Evolutionary conservation across 1,140 invertebrate species (phyloP), one percentile per base, ranked within the genome.

Genomic region (Philotrypesis tridentata): DNA sequence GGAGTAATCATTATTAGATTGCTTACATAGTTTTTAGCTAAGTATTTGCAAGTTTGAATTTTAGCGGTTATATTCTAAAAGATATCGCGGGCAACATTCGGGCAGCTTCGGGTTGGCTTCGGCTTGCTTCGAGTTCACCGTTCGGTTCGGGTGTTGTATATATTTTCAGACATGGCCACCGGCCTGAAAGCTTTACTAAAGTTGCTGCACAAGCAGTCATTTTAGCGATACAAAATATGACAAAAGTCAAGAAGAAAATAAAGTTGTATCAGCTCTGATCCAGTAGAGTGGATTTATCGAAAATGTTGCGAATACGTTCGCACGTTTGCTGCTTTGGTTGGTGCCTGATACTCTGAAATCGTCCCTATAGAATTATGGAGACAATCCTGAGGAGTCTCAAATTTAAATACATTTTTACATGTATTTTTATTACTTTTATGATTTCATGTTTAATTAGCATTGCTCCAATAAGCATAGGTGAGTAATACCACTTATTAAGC

Each of bases 391-490:
- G 85, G 67, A 87, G 86, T 60, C 79, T 90, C 29, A 90, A 87
- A 77, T 85, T 89, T n/a, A 92, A 90, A 84, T 89, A 89, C 72
- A 85, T 92, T 37, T 85, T 91, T 40, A 83, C 86, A 33, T 91
- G 91, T 82, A 90, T 91, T 79, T 85, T 91, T 76, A 83, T 90
- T 77, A 90, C 88, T 23, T 92, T 92, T 79, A 67, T 90, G 7
- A 84, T 89, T 70, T 89, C 91, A n/a, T 92, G 89, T 80, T 85
- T 91, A 23, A 88, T 92, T 79, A 90, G 89, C 65, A 88, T 91
- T 80, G 82, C 89, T 75, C 88, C 88, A 9, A 89, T 92, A 23
- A 90, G 82, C 70, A 85, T 89, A 43, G 89, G 91, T 92, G 87
- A 90, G 85, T 31, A 83, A 63, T 40, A 60, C 77, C 31, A 79